These are phyloP conservation scores for Origma solitaria DNA, from an alignment of 2,113 vertebrate genomes.

Conservation along the genomic window DNA sequence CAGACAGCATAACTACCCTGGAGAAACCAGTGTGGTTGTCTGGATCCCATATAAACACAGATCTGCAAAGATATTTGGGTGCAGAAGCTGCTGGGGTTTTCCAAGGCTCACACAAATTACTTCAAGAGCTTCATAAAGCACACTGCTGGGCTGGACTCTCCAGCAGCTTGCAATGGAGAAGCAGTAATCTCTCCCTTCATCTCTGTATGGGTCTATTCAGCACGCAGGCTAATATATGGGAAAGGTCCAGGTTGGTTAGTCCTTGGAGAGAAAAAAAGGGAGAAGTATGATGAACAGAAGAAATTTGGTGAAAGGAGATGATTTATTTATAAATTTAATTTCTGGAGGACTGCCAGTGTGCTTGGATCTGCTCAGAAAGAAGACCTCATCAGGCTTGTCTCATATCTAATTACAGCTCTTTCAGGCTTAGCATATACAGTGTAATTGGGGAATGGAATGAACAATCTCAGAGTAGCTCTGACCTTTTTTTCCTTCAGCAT, in stretches of 20 bases:
- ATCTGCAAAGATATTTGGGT: neutral
- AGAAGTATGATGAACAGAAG: neutral
- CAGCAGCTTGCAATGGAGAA: neutral
- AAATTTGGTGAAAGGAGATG: neutral
- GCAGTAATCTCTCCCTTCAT: neutral
- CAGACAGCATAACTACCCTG: neutral
- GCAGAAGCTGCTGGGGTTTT: neutral
- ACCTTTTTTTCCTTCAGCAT: neutral
- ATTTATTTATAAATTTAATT: slow-evolving; percentile 1
- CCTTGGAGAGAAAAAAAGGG: neutral
- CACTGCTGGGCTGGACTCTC: neutral
- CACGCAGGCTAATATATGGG: neutral
- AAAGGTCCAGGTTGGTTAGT: neutral
- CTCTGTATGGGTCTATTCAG: neutral
- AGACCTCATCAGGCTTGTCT: neutral
- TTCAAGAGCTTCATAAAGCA: neutral
- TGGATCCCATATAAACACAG: neutral
- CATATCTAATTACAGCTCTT: slow-evolving; percentile 26
- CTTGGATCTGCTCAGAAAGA: neutral
- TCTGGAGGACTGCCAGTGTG: neutral
- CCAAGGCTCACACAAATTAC: neutral
- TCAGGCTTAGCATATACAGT: neutral
- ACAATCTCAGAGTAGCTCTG: neutral
- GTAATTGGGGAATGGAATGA: neutral
- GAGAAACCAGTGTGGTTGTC: neutral